Evolutionary conservation across 2,888 invertebrate species (phyloP).

Genomic region (Drosophila subsilvestris): DNA sequence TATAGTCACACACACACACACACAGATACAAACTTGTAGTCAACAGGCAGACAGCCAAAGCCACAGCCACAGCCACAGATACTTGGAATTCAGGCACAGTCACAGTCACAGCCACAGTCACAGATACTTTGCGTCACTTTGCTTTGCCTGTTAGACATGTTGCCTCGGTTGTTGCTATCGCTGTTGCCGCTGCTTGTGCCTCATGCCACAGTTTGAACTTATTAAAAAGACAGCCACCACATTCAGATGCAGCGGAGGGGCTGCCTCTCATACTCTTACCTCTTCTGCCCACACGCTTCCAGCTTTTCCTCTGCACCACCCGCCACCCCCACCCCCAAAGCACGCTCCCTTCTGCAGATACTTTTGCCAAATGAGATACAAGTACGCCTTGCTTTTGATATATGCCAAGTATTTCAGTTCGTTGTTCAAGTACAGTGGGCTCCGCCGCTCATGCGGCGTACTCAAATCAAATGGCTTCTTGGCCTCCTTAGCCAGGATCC

Average conservation of each 20-base stretch:
- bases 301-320: not conserved
- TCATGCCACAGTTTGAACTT: conserved; percentile 55
- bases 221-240: conserved; percentile 54
- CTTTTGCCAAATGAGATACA: conserved; percentile 40
- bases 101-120: conserved; percentile 20
- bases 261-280: conserved; percentile 38
- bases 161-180: conserved; percentile 30
- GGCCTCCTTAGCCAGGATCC: not conserved
- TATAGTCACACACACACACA: conserved; percentile 50
- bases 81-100: conserved; percentile 6
- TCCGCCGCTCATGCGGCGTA: too few relatives aligned
- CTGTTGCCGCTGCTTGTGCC: conserved; percentile 30
- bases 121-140: conserved; percentile 50
- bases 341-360: conserved; percentile 7
- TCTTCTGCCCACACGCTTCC: conserved; percentile 59
- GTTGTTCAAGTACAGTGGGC: conserved; percentile 4
- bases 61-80: conserved; percentile 43
- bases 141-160: conserved; percentile 46
- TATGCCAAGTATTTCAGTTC: conserved; percentile 30
- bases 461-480: not conserved
- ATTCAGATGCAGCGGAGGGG: not conserved
- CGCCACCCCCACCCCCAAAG: not conserved
- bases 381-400: conserved; percentile 37
- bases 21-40: conserved; percentile 48
- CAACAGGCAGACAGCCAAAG: conserved; percentile 55